Evolutionary conservation across 2,113 vertebrate species (phyloP).

Genomic region (Antechinus flavipes): DNA sequence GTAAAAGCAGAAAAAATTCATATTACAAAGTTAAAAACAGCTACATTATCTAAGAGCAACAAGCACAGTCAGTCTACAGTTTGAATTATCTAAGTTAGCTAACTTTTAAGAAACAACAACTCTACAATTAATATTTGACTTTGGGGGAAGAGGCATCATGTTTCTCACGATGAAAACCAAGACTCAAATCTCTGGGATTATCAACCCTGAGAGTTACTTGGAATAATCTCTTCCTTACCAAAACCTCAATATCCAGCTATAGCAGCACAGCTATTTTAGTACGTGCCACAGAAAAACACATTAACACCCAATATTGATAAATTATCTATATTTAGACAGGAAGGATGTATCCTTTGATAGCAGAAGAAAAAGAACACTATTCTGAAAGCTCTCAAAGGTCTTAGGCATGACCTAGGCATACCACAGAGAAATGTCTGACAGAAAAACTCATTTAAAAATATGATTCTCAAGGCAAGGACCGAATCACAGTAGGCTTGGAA

Average conservation of each 20-base stretch:
- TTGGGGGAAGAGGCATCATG: not conserved
- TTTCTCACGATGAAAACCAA: not conserved
- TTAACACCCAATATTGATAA: not conserved
- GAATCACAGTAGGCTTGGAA: not conserved
- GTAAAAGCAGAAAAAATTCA: conserved; percentile 14
- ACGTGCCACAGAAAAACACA: no score
- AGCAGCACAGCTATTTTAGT: no score
- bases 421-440: not conserved
- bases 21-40: not conserved
- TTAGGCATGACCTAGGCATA: not conserved
- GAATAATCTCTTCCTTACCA: not conserved
- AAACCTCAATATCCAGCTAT: not conserved
- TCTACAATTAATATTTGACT: not conserved
- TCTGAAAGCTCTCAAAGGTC: not conserved
- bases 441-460: not conserved
- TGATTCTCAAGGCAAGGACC: not conserved
- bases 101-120: not conserved
- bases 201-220: not conserved
- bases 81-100: not conserved
- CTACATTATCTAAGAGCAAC: not conserved
- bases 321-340: not conserved
- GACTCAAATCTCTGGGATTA: not conserved
- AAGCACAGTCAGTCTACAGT: not conserved
- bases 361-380: not conserved
- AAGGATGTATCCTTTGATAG: not conserved